These are phyloP conservation scores for Indicator maculatus DNA, from an alignment of 2,113 vertebrate species.

Conservation along the genomic window DNA sequence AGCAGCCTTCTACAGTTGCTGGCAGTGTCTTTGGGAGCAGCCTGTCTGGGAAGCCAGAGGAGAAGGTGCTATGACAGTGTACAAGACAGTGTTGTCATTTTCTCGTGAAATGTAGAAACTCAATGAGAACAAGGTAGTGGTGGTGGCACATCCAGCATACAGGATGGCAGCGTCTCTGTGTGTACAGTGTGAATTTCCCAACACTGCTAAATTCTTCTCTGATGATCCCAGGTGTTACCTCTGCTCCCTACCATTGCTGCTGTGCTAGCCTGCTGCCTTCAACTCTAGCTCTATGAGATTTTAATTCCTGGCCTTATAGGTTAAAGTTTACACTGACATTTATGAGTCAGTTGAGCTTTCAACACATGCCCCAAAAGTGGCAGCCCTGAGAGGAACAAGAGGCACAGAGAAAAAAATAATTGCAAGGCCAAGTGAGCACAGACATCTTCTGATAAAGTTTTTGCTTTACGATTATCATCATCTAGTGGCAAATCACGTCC, in stretches of 20 bases:
- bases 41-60: too few species aligned
- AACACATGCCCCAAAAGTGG: not conserved
- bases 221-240: not conserved
- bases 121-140: not conserved
- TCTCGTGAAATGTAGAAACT: not conserved
- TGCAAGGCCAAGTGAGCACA: not conserved
- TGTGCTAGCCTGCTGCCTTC: not conserved
- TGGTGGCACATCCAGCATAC: not conserved
- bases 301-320: not conserved
- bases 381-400: constrained; percentile 25
- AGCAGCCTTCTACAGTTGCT: not conserved
- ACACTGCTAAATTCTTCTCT: not conserved
- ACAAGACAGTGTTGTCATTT: not conserved
- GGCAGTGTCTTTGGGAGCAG: not conserved
- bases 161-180: not conserved
- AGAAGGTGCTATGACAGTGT: not conserved
- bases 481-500: not conserved
- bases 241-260: not conserved
- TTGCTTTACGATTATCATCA: constrained; percentile 4
- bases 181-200: not conserved
- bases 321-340: not conserved
- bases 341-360: constrained; percentile 20
- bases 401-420: constrained; percentile 6
- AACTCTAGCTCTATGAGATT: not conserved
- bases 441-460: constrained; percentile 1